Evolutionary conservation across 2,113 vertebrate species (phyloP).

Genomic region (Zingel zingel): DNA sequence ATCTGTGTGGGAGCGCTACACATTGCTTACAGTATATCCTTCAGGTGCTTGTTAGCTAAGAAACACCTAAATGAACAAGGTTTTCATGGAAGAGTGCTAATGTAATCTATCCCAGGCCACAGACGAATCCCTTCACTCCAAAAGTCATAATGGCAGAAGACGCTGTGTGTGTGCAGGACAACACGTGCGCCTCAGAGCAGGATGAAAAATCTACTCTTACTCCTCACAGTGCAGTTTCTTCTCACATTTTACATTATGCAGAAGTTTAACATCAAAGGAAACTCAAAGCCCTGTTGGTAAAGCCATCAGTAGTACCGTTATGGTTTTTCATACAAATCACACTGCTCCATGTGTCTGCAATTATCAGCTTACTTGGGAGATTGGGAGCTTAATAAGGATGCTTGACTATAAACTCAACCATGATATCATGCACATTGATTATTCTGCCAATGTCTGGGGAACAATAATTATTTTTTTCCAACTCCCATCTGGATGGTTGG

Average conservation of each 20-base stretch:
- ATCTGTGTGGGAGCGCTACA: conserved; percentile 52
- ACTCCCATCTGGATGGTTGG: conserved; percentile 50
- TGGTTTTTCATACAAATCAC: conserved; percentile 37
- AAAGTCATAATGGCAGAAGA: conserved; percentile 57
- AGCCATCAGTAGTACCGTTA: conserved; percentile 34
- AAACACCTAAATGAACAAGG: conserved; percentile 56
- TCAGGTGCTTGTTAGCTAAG: conserved; percentile 69
- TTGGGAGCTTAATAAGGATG: conserved; percentile 44
- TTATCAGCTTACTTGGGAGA: conserved; percentile 50
- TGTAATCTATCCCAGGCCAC: conserved; percentile 58
- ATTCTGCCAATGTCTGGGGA: conserved; percentile 40
- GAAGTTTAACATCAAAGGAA: conserved; percentile 26
- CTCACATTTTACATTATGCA: not conserved
- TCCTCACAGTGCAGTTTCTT: not conserved
- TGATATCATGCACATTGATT: conserved; percentile 54
- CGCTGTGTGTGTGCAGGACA: conserved; percentile 38
- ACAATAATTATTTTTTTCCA: conserved; percentile 49
- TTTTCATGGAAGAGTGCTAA: conserved; percentile 62
- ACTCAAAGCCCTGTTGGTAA: conserved; percentile 5
- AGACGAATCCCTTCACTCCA: conserved; percentile 49
- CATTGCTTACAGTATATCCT: conserved; percentile 41
- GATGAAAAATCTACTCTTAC: conserved; percentile 22
- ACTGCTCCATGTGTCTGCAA: conserved; percentile 54
- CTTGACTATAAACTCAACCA: conserved; percentile 43
- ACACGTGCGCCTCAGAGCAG: conserved; percentile 27